These are phyloP conservation scores for Aphodius sticticus DNA, from an alignment of 2,888 invertebrate genomes.

Conservation along the genomic window DNA sequence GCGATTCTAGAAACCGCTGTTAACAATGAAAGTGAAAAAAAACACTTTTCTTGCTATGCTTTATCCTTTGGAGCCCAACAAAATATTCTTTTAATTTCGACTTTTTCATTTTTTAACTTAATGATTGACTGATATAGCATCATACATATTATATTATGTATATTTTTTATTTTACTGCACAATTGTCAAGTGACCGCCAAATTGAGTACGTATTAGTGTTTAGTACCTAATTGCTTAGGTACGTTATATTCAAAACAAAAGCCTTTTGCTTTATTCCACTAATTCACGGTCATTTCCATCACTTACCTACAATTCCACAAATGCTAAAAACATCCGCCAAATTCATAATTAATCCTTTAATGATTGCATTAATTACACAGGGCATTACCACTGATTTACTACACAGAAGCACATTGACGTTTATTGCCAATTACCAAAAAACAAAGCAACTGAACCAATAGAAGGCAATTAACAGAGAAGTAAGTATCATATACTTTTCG, in stretches of 20 bases:
- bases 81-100: no score
- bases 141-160: no score
- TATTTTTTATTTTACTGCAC: no score
- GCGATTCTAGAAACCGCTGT: no score
- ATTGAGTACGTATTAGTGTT: no score
- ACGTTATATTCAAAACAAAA: neutral
- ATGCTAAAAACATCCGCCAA: neutral
- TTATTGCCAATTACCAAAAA: neutral
- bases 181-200: no score
- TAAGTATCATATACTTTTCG: neutral
- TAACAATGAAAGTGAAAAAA: no score
- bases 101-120: no score
- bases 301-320: neutral
- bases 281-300: neutral
- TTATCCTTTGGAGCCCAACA: no score
- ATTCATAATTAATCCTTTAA: neutral
- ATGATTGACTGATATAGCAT: no score
- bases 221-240: no score
- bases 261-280: neutral
- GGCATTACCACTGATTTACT: neutral
- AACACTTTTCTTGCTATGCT: no score
- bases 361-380: conserved; percentile 4
- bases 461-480: neutral
- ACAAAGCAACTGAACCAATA: neutral
- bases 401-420: neutral